Evolutionary conservation across 1,140 invertebrate genomes (phyloP), one percentile per base, ranked within the genome.

Genomic region (Drosophila kikkawai): DNA sequence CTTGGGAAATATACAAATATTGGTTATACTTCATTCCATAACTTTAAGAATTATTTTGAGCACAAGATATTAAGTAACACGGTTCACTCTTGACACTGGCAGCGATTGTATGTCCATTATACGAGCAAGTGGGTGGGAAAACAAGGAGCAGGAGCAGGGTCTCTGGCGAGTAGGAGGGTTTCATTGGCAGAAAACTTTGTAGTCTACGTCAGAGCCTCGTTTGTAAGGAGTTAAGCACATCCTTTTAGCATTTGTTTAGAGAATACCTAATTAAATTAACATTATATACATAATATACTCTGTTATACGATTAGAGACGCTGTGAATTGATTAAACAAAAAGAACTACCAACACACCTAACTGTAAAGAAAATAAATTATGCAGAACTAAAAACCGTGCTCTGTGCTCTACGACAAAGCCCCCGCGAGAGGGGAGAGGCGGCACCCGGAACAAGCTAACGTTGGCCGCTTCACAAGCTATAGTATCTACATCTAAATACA

Each of bases 301-400:
- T 88, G 80, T 87, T 84, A 75, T 84, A 84, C 47, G 78, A 79
- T 86, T 90, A 81, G 71, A 84, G 80, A 84, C 84, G 82, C 85
- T 90, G 86, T 90, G 85, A 90, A 90, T 90, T 85, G 76, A 82
- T 82, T 82, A 84, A 74, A 84, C 42, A 74, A 74, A 71, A 79
- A 26, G 36, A 56, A 87, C 71, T 79, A 74, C 84, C 86, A 56
- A 56, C 73, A 80, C 65, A 88, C 63, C 74, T 80, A 78, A 83
- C 67, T 73, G 68, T 90, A 80, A 79, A 57, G 61, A 78, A 56
- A 79, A 79, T 73, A 79, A 79, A 79, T 79, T 79, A 78, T 75
- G 84, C 80, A 64, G 80, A 87, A 88, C 84, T 84, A 84, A 77
- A 67, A 74, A 44, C 37, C 32, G 56, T 60, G 68, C 51, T 45